Evolutionary conservation across 64 coral and sea anemone genomes (phyloP), one percentile per base, ranked within the genome.

Genomic region (Orbicella faveolata): DNA sequence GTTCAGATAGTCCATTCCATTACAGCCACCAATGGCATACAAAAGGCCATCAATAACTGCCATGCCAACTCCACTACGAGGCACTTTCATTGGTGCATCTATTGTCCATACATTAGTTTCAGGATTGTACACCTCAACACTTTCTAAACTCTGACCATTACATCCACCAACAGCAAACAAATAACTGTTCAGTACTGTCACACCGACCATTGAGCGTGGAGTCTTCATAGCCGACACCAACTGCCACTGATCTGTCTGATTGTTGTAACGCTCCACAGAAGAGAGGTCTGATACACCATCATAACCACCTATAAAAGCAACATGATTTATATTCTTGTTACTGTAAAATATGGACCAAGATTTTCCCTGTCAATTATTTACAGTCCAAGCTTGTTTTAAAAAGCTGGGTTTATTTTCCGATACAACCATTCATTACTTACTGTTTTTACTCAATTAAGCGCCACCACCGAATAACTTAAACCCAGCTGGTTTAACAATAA

Each of bases 111-210:
- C 69, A 79, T 99, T 91, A 74, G 84, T 91, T 21, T 99, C 95
- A 2, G 97, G 97, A 16, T 93, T 89, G 77, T 99, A 99, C 4
- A 91, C 84, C 51, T 98, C 96, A 10, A 98, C 94, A 21, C 88
- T 95, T 63, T 98, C 96, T 88, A 98, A 98, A 0, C 93, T 94
- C 9, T 91, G 96, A 16, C 78, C 88, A 77, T 98, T 94, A 53
- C 95, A 94, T 12, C 96, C 96, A 86, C 96, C 96, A 63, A 98
- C 89, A 21, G 93, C 96, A 95, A 95, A 98, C 18, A 98, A 57
- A 59, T 77, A 90, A 86, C 84, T 83, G 5, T 91, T 91, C 61
- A 98, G 83, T 6, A 94, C 88, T 19, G 93, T 89, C 72, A 98
- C 93, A 11, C 92, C 92, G 64, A 88, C 79, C 79, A 83, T 63